phyloP scores from a whole-genome alignment of 2,888 invertebrate species.

The Pardosa pseudoannulata region DNA sequence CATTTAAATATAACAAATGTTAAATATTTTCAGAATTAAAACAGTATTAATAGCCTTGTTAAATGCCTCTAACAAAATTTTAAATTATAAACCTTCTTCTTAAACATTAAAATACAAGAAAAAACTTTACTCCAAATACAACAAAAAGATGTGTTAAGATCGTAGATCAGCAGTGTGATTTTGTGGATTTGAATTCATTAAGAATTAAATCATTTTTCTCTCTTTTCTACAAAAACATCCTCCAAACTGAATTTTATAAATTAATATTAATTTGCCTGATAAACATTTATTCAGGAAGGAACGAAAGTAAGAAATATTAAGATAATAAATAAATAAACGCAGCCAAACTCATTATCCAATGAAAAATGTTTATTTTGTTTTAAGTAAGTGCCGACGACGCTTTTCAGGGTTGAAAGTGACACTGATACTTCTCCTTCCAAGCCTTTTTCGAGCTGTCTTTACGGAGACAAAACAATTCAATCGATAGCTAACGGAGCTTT shows the following conservation, averaged over 20 bases:
- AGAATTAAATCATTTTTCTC: background rate
- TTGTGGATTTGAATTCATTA: background rate
- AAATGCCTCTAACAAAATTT: too few relatives aligned
- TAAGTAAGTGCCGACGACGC: background rate
- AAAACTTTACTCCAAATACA: too few relatives aligned
- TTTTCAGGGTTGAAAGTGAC: background rate
- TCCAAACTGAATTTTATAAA: background rate
- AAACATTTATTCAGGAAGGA: background rate
- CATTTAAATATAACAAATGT: too few relatives aligned
- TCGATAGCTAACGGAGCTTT: constrained; percentile 26
- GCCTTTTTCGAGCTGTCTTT: background rate
- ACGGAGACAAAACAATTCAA: background rate
- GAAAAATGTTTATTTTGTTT: background rate
- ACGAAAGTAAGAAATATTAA: background rate
- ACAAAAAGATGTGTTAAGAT: too few relatives aligned
- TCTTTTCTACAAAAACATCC: background rate
- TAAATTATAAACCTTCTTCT: too few relatives aligned
- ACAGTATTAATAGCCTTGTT: too few relatives aligned
- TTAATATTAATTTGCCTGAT: background rate
- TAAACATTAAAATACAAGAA: too few relatives aligned
- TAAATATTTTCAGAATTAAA: too few relatives aligned
- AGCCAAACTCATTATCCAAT: background rate
- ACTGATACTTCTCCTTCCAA: background rate
- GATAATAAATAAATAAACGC: constrained; percentile 7
- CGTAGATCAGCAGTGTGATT: too few relatives aligned